Conservation (phyloP, 2,888 invertebrate genomes). For the Silvanus unidentatus region DNA sequence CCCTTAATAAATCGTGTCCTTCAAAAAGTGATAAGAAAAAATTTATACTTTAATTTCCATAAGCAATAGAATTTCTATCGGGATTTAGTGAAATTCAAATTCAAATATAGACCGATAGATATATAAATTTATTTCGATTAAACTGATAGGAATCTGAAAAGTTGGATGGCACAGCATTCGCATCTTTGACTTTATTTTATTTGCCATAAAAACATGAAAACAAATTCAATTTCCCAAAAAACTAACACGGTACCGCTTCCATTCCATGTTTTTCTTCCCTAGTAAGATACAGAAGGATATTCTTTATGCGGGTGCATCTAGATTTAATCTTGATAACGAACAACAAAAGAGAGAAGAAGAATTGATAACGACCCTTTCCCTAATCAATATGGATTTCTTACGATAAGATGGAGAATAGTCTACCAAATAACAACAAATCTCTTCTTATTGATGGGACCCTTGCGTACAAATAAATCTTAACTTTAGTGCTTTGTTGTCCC, state of each 20-base stretch:
- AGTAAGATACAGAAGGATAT: too few relatives aligned
- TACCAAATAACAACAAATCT: slow-evolving; percentile 24
- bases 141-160: slow-evolving; percentile 5
- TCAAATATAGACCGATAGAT: slow-evolving; percentile 7
- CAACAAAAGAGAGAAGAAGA: slow-evolving; percentile 20
- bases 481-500: slow-evolving; percentile 14
- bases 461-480: slow-evolving; percentile 16
- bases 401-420: slow-evolving; percentile 18
- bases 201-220: slow-evolving; percentile 16
- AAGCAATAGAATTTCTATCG: slow-evolving; percentile 7
- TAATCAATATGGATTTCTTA: slow-evolving; percentile 25
- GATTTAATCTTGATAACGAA: slow-evolving; percentile 29
- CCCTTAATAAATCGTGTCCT: too few relatives aligned
- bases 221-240: slow-evolving; percentile 17
- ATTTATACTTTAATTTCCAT: slow-evolving; percentile 11
- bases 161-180: background rate
- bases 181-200: slow-evolving; percentile 7
- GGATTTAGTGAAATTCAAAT: slow-evolving; percentile 7
- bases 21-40: too few relatives aligned
- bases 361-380: slow-evolving; percentile 23
- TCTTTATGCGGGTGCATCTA: slow-evolving; percentile 18
- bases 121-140: slow-evolving; percentile 13
- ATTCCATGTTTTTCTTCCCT: slow-evolving; percentile 10
- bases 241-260: slow-evolving; percentile 3
- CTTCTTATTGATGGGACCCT: slow-evolving; percentile 16